Percentiles rank a stretch among this genome's conserved stretches.
Conservation (phyloP, 2,888 invertebrate genomes). For the Trisateles emortualis region DNA sequence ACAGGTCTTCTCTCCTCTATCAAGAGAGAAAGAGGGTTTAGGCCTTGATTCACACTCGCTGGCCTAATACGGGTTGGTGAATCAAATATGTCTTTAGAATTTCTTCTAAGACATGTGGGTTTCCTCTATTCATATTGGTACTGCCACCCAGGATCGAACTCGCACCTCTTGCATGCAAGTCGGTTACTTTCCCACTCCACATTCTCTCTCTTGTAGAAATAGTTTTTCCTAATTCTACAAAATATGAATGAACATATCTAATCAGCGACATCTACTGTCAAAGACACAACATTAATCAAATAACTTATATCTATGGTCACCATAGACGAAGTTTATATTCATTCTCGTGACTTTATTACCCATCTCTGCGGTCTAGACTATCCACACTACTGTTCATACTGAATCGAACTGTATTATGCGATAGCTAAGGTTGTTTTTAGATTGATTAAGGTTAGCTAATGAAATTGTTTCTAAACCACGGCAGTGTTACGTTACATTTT, state of each 20-base stretch:
- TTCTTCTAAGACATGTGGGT: too few species aligned
- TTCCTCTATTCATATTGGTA: too few species aligned
- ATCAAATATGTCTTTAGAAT: too few species aligned
- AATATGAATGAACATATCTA: slow-evolving; percentile 1
- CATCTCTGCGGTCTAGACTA: slow-evolving; percentile 5
- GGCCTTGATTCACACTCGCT: too few species aligned
- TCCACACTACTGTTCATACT: neutral
- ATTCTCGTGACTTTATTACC: slow-evolving; percentile 10
- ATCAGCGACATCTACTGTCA: neutral
- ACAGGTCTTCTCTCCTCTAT: too few species aligned
- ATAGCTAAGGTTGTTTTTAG: neutral
- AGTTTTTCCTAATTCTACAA: too few species aligned
- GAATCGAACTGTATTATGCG: neutral
- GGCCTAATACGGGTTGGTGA: too few species aligned
- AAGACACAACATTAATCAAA: slow-evolving; percentile 3
- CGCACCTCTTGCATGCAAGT: too few species aligned
- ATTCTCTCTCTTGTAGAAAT: too few species aligned
- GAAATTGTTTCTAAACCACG: slow-evolving; percentile 10
- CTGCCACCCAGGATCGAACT: too few species aligned
- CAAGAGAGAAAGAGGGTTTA: too few species aligned
- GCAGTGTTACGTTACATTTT: slow-evolving; percentile 35
- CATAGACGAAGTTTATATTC: slow-evolving; percentile 23
- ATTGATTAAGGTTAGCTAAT: neutral
- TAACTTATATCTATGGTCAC: slow-evolving; percentile 19
- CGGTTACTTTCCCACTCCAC: too few species aligned